A percentile compares a stretch with the other conserved stretches of the same genome.
Conservation (phyloP, 2,888 invertebrate genomes). For the Mesorhabditis spiculigera region DNA sequence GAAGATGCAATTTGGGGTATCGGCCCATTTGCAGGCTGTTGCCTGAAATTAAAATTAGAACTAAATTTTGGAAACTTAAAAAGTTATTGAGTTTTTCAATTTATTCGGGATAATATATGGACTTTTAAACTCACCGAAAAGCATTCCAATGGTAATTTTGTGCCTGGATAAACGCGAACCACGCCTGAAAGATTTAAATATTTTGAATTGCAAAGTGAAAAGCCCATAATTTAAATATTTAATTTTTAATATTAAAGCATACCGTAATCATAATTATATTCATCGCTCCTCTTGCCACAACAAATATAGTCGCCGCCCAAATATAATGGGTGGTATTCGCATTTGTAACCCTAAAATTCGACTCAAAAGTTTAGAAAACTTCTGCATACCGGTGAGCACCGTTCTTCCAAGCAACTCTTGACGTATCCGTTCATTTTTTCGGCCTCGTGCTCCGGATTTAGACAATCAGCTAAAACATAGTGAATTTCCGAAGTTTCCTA, state of each 20-base stretch:
- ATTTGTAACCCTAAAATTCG: background rate
- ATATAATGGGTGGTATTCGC: background rate
- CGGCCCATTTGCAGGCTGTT: background rate
- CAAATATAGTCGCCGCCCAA: slow-evolving; percentile 5
- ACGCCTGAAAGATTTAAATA: background rate
- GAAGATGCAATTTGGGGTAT: background rate
- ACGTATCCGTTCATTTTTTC: background rate
- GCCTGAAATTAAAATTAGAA: background rate
- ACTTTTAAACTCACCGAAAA: background rate
- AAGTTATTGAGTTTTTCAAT: background rate
- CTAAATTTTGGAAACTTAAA: background rate
- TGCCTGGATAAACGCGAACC: background rate
- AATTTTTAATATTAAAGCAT: background rate
- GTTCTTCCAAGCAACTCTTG: background rate
- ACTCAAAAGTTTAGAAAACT: background rate
- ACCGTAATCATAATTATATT: slow-evolving; percentile 5
- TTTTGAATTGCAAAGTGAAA: too few relatives aligned
- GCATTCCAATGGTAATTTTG: slow-evolving; percentile 1
- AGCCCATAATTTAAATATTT: background rate
- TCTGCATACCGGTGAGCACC: background rate
- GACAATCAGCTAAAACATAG: background rate
- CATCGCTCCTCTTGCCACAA: background rate
- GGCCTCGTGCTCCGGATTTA: background rate
- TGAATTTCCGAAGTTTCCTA: background rate
- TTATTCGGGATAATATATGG: background rate